Evolutionary conservation across 2,113 vertebrate species (phyloP), one percentile per base, ranked within the genome.

Genomic region (Montifringilla adamsi): DNA sequence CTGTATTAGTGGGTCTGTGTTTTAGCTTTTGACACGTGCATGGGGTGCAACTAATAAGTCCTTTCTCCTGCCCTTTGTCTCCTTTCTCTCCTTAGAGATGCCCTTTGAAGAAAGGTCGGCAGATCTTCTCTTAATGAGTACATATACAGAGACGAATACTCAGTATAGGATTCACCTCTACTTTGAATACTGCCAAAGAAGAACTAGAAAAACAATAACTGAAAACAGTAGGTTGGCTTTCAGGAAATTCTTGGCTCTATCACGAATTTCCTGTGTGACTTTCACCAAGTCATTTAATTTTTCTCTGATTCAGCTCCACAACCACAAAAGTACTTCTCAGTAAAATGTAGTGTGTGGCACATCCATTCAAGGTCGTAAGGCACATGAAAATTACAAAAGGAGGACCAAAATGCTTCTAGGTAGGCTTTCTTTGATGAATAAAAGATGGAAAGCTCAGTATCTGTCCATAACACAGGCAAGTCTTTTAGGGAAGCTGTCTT

Each of bases 181-280:
- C 24, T 92, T 84, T 62, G 46, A 81, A 63, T 52, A 41, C 37
- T 83, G 67, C 55, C 4, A 4, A 89, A 55, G 82, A 78, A 87
- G 55, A 85, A 56, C 39, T 47, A 59, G 37, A 72, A 86, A 70
- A 88, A 37, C 44, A 72, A 46, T 92, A 91, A 89, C 84, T 96
- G 73, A 87, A 96, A 93, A 5, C 76, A 96, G 47, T 64, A 72
- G 22, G 28, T 30, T 92, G 37, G 52, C 60, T 72, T 93, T 89
- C 85, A 90, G 90, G 80, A 96, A 93, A 82, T 92, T 92, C 85
- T 96, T 96, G 93, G 50, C 76, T 90, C 59, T 72, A 33, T 86
- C 92, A 92, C 79, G 84, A 11, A 90, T 95, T 96, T 90, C 87
- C 69, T 90, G 64, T 80, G 79, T 86, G 76, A 90, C 44, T 92